These are phyloP conservation scores for Dasysyrphus tricinctus DNA, from an alignment of 2,888 invertebrate species.

Conservation along the genomic window DNA sequence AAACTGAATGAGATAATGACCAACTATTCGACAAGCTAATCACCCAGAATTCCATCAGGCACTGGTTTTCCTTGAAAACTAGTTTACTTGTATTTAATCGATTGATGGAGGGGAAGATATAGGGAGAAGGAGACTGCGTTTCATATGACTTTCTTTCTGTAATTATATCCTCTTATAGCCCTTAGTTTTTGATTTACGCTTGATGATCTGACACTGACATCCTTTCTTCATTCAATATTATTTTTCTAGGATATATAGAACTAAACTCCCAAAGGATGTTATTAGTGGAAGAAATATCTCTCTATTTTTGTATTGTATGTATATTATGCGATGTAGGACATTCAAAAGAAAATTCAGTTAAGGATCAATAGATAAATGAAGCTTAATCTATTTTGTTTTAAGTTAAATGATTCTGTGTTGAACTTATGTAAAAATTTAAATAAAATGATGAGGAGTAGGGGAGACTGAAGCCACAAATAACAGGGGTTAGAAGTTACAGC, in stretches of 20 bases:
- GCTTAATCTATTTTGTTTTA: background rate
- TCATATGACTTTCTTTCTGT: slow-evolving; percentile 56
- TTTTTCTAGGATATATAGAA: slow-evolving; percentile 4
- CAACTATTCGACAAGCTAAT: slow-evolving; percentile 46
- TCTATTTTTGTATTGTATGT: background rate
- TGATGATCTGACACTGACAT: slow-evolving; percentile 49
- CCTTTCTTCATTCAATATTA: slow-evolving; percentile 12
- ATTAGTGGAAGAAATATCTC: slow-evolving; percentile 50
- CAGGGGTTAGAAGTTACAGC: too few species aligned
- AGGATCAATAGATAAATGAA: background rate
- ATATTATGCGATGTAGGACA: background rate
- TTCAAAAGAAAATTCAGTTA: background rate
- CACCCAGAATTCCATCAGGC: slow-evolving; percentile 25
- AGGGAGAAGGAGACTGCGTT: slow-evolving; percentile 26
- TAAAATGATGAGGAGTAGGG: too few species aligned
- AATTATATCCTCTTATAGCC: slow-evolving; percentile 51
- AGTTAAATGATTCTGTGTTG: too few species aligned
- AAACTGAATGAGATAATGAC: slow-evolving; percentile 69
- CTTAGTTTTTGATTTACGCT: slow-evolving; percentile 55
- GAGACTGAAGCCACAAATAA: too few species aligned
- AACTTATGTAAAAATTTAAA: too few species aligned
- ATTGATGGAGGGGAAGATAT: background rate
- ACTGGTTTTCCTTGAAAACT: background rate
- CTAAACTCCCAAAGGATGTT: slow-evolving; percentile 65
- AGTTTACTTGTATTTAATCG: slow-evolving; percentile 28